phyloP scores from a whole-genome alignment of 2,113 vertebrate genomes.

The Mungos mungo region DNA sequence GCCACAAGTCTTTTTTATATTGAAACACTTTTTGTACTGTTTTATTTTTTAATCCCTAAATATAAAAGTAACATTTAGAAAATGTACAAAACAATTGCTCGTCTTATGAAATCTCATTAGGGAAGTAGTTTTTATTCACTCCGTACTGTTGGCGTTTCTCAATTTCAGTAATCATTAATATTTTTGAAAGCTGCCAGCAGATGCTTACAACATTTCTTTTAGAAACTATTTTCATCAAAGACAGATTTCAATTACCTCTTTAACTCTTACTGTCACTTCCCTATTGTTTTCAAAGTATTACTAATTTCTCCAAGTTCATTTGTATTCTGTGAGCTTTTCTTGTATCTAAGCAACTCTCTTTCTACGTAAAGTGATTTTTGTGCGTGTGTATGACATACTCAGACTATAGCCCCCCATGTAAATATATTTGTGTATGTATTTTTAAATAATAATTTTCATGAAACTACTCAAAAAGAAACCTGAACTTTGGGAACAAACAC shows the following conservation, averaged over 20 bases:
- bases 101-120: conserved; percentile 40
- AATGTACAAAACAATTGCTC: conserved; percentile 22
- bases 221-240: conserved; percentile 50
- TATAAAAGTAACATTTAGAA: conserved; percentile 22
- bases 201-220: conserved; percentile 47
- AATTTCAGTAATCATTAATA: conserved; percentile 58
- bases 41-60: conserved; percentile 23
- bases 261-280: conserved; percentile 34
- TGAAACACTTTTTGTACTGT: neutral
- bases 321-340: conserved; percentile 42
- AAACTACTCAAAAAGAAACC: neutral
- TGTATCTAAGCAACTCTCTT: conserved; percentile 40
- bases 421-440: neutral
- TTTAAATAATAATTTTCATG: neutral
- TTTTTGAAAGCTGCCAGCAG: conserved; percentile 53
- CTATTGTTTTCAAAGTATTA: conserved; percentile 51
- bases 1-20: neutral
- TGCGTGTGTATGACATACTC: neutral
- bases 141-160: conserved; percentile 26
- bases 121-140: conserved; percentile 16
- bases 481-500: neutral
- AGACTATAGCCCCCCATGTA: neutral
- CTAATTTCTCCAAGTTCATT: conserved; percentile 23
- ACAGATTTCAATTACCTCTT: conserved; percentile 38
- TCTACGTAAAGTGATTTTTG: conserved; percentile 28